These are phyloP conservation scores for Bombus turneri DNA, from an alignment of 1,140 invertebrate species.

Conservation along the genomic window DNA sequence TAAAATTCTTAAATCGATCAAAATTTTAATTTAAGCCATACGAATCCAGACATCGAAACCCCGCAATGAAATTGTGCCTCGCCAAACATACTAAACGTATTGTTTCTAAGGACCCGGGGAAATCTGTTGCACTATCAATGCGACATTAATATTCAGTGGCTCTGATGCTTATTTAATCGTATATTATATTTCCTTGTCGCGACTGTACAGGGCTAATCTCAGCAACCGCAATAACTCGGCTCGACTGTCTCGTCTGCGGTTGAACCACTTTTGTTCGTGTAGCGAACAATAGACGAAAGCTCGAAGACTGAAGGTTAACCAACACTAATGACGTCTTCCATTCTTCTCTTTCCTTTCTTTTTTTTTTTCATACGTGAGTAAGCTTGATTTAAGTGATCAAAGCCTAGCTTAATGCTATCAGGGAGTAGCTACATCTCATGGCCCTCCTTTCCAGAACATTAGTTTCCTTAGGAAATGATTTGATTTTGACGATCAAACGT, in stretches of 20 bases:
- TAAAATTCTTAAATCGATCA: not conserved
- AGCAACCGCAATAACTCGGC: not conserved
- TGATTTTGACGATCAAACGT: not conserved
- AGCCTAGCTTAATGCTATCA: not conserved
- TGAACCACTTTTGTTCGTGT: not conserved
- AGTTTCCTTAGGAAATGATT: constrained; percentile 12
- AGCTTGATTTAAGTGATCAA: constrained; percentile 34
- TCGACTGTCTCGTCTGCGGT: not conserved
- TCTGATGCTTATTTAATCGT: constrained; percentile 28
- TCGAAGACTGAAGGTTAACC: constrained; percentile 4
- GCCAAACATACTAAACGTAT: not conserved
- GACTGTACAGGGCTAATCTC: not conserved
- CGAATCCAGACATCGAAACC: not conserved
- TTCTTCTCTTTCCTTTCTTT: not conserved
- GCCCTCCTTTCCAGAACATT: constrained; percentile 27
- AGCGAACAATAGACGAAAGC: constrained; percentile 8
- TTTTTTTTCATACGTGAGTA: not conserved
- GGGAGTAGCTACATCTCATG: not conserved
- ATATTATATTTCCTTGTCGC: constrained; percentile 19
- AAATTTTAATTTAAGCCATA: not conserved
- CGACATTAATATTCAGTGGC: constrained; percentile 12
- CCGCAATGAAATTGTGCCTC: not conserved
- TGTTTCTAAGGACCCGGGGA: not conserved
- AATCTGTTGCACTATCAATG: constrained; percentile 8
- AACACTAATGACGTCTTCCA: constrained; percentile 7